phyloP scores from a whole-genome alignment of 2,113 vertebrate genomes.

The Cathartes aura region DNA sequence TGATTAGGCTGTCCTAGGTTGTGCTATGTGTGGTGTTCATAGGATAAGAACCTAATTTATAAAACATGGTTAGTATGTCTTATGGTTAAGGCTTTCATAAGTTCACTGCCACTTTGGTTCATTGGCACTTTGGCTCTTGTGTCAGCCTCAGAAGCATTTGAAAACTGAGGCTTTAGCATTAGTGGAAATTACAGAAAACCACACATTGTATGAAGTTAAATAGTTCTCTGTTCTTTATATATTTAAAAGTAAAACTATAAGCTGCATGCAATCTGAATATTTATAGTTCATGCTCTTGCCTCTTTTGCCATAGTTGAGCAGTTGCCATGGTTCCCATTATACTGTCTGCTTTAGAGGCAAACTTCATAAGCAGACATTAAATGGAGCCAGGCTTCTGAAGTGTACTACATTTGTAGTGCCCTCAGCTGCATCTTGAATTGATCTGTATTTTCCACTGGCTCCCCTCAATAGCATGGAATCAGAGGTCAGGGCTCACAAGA shows the following conservation, averaged over 20 bases:
- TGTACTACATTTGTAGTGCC: neutral
- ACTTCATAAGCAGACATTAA: neutral
- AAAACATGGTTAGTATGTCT: neutral
- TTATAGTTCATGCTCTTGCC: neutral
- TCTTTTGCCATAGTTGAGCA: neutral
- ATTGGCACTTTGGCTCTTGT: neutral
- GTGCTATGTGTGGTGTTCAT: neutral
- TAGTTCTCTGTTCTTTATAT: neutral
- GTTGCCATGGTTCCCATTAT: constrained; percentile 41
- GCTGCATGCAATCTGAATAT: constrained; percentile 9
- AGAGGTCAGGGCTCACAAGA: neutral
- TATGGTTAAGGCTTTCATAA: neutral
- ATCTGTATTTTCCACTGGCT: neutral
- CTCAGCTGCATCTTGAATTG: neutral
- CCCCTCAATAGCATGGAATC: neutral
- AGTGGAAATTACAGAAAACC: neutral
- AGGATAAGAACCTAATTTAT: neutral
- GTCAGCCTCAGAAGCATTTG: neutral
- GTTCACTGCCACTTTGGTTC: neutral
- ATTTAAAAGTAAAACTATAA: constrained; percentile 17
- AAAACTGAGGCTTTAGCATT: neutral
- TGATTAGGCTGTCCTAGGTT: neutral
- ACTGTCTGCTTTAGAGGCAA: neutral
- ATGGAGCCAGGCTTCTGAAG: neutral
- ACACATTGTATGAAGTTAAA: neutral